These are phyloP conservation scores for Drosophila ezoana DNA, from an alignment of 2,888 invertebrate species.

Conservation along the genomic window DNA sequence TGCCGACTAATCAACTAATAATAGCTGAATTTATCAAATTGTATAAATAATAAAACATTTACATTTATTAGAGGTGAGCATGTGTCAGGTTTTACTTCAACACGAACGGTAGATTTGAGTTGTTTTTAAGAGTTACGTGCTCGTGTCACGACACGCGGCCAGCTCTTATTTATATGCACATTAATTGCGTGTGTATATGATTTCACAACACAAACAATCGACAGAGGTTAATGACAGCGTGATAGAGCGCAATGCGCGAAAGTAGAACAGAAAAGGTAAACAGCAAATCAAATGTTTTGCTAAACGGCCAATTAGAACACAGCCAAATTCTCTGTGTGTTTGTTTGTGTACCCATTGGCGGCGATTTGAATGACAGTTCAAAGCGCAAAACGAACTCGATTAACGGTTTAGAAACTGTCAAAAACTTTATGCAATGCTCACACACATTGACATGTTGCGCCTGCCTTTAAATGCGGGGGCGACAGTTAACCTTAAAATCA, in stretches of 20 bases:
- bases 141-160: conserved; percentile 9
- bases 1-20: conserved; percentile 18
- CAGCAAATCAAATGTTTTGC: conserved; percentile 34
- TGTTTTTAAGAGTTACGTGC: not conserved
- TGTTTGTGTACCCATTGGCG: not conserved
- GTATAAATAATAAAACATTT: not conserved
- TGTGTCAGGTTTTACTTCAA: too few relatives aligned
- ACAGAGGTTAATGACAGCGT: conserved; percentile 52
- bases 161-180: conserved; percentile 1
- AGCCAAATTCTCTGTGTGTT: not conserved
- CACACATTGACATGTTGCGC: conserved; percentile 31
- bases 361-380: conserved; percentile 5
- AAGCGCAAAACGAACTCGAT: not conserved
- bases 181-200: not conserved
- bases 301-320: conserved; percentile 23
- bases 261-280: conserved; percentile 38
- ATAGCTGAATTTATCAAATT: conserved; percentile 2
- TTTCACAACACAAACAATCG: conserved; percentile 16
- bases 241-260: conserved; percentile 34
- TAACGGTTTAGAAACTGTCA: conserved; percentile 1
- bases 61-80: not conserved
- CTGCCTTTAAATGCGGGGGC: not conserved
- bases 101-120: too few relatives aligned
- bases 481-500: conserved; percentile 26
- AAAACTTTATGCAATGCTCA: conserved; percentile 1